Evolutionary conservation across 2,888 invertebrate species (phyloP), one percentile per base, ranked within the genome.

Genomic region (Ophion obscuratus): DNA sequence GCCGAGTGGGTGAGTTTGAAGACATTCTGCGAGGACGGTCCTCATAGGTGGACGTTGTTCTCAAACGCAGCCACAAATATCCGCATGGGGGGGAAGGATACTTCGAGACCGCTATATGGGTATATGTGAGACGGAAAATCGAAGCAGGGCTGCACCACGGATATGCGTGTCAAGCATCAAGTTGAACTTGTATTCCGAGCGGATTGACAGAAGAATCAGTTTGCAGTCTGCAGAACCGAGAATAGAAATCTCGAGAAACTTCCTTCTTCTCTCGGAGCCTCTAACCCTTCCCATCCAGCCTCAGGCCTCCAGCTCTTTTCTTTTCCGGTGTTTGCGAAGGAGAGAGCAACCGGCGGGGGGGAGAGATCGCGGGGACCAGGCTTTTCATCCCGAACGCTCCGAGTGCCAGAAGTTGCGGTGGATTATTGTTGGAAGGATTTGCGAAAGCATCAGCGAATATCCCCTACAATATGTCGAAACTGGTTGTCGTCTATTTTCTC

Each of bases 351-450:
- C 24, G 62, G 10, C 9, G 3, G 62, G 6, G 36, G 17, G 36
- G 36, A 36, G 2, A 14, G 40, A n/a, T 6, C 14, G 40, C 36
- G 62, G 36, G 40, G 40, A 24, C 44, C 40, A 20, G 24, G 24
- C 40, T 59, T 74, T 74, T 74, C 44, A 36, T 44, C 74, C 57
- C 20, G n/a, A 59, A 40, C 68, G 68, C 36, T 40, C 59, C 61
- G n/a, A 27, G 61, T 70, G 62, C 31, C 68, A 62, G 14, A 59
- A 81, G 47, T 70, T 68, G 59, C 53, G 68, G 62, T 62, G 68
- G 62, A 82, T 76, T 64, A 70, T 81, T 62, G 75, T 76, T 70
- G 17, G 40, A 24, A 11, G 47, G 31, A 59, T 82, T 82, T 76
- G 68, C 59, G 40, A 24, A 78, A 68, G 59, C 59, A 78, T 61